Conservation (phyloP, 1,140 invertebrate species). For the Fopius arisanus region DNA sequence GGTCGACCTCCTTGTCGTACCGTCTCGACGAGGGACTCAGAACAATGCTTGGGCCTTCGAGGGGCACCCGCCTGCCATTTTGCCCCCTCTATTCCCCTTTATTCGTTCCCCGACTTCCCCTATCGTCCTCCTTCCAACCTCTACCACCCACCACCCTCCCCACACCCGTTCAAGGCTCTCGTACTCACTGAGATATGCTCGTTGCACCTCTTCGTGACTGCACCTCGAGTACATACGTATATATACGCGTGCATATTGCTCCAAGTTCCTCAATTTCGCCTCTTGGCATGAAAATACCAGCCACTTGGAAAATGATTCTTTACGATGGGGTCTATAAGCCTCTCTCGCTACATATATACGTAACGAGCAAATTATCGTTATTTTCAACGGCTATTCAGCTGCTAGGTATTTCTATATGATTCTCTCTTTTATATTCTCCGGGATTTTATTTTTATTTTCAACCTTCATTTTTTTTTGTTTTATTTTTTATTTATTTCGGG, state of each 20-base stretch:
- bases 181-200: conserved; percentile 9
- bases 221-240: conserved; percentile 1
- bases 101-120: no score
- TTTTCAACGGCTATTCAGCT: conserved; percentile 1
- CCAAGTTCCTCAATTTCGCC: conserved; percentile 10
- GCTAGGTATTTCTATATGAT: neutral
- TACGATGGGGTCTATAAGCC: conserved; percentile 7
- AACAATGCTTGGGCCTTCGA: neutral
- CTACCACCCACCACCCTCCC: neutral
- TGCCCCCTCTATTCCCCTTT: no score
- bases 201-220: conserved; percentile 12
- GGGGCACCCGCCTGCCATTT: neutral
- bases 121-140: no score
- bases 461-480: neutral
- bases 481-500: neutral
- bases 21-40: neutral
- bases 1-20: neutral
- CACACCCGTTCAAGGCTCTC: neutral
- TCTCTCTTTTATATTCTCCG: neutral
- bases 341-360: neutral
- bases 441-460: no score
- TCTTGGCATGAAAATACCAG: conserved; percentile 9
- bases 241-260: conserved; percentile 3
- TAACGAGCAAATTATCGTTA: conserved; percentile 1
- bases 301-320: conserved; percentile 10